Conservation (phyloP, 1,140 invertebrate species). For the Sitobion miscanthi region DNA sequence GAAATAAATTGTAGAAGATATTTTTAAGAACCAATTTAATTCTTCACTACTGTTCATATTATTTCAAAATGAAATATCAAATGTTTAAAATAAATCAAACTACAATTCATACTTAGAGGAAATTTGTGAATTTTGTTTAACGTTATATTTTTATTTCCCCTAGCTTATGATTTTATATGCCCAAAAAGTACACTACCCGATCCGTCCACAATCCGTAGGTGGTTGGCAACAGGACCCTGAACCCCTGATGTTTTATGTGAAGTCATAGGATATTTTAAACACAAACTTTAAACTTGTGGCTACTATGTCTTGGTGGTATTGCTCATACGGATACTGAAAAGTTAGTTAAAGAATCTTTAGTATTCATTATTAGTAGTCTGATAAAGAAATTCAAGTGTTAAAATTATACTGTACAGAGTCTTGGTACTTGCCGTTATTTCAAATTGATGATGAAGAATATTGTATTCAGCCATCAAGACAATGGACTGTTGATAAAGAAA, state of each 20-base stretch:
- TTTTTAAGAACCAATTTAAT: constrained; percentile 1
- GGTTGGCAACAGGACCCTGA: too few relatives aligned
- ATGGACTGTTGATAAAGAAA: constrained; percentile 73
- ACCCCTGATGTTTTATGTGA: not conserved
- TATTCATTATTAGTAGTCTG: not conserved
- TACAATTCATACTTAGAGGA: not conserved
- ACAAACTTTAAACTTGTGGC: not conserved
- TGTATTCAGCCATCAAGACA: constrained; percentile 79
- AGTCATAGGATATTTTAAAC: not conserved
- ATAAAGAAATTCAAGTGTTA: not conserved
- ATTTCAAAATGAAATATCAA: not conserved
- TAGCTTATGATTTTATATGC: too few relatives aligned
- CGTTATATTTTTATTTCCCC: not conserved
- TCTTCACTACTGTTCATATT: not conserved
- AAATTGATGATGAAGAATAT: constrained; percentile 95
- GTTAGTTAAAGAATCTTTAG: not conserved
- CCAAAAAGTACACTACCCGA: too few relatives aligned
- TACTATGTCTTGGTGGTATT: not conserved
- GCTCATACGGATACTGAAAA: not conserved
- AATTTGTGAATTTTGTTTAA: not conserved
- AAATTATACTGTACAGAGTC: not conserved
- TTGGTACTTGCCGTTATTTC: not conserved
- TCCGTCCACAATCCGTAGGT: not conserved
- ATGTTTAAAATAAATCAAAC: too few relatives aligned
- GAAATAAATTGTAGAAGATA: not conserved